Base-by-base conservation (phyloP, 2,113 vertebrate genomes). In the Opisthocomus hoazin region DNA sequence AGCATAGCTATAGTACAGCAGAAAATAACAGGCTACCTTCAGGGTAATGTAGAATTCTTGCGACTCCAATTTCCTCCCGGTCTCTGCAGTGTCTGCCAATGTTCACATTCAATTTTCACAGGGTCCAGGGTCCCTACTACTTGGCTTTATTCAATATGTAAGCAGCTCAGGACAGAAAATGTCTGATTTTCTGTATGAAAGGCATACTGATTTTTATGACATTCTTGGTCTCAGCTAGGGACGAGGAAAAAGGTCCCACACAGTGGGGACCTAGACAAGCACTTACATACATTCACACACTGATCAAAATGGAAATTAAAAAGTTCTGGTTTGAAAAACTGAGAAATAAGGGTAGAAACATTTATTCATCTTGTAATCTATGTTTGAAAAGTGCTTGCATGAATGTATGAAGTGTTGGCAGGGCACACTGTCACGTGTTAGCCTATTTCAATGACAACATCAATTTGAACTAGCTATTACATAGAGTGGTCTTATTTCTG, bases 301-400 rank as follows among this genome's bases (percentile, higher is more conserved):
- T 76, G 53, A 87, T 91, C 73, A 91, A 95, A 96, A 95, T 79
- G 91, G 61, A 96, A 96, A 94, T 89, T 51, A 66, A 63, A 84
- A 96, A 87, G 53, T 75, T 73, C 61, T 87, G 39, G 34, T 57
- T 89, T 89, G 68, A 68, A 92, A 92, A 91, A 75, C 21, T 91
- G 65, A 89, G 48, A 87, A 96, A 57, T 91, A 82, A 32, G 20
- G 13, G 14, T 68, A 71, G n/a, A 56, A 76, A 65, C 17, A 65
- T 79, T 75, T 91, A 68, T 92, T 94, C 45, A 20, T 46, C 51
- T 76, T 94, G 60, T 48, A 87, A 79, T 79, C 65, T 82, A 26
- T 58, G 61, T 71, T 82, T 91, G 64, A 60, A 84, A 95, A 91
- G 69, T 41, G 12, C 11, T 63, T 93, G 39, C 84, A 89, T 64